phyloP scores from a whole-genome alignment of 2,797 vertebrate species.

The Lepus oiostolus region DNA sequence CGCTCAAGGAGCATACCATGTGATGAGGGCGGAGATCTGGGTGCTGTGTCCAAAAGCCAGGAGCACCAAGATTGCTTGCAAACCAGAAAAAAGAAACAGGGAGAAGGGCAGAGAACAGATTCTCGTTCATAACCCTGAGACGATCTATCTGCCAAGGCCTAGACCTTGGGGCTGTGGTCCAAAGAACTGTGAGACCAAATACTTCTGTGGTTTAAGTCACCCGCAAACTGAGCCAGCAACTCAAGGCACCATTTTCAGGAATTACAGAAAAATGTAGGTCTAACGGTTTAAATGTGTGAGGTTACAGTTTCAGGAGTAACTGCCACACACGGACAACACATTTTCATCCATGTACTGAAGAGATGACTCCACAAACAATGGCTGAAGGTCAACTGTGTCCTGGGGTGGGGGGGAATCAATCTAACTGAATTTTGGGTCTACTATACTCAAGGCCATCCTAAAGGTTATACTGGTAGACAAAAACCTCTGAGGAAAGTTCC shows the following conservation, averaged over 20 bases:
- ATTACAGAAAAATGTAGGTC: neutral
- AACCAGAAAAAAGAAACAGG: neutral
- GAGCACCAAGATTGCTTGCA: neutral
- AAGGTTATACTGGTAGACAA: neutral
- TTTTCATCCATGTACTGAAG: neutral
- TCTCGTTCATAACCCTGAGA: neutral
- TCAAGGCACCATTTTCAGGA: neutral
- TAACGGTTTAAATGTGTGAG: neutral
- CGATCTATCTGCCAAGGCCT: neutral
- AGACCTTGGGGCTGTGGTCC: neutral
- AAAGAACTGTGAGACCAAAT: neutral
- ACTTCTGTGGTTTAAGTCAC: neutral
- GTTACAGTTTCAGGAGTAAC: neutral
- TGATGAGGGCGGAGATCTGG: neutral
- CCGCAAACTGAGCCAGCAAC: neutral
- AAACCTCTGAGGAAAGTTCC: neutral
- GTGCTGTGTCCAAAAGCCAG: neutral
- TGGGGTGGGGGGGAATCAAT: neutral
- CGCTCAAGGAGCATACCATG: neutral
- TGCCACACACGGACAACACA: neutral
- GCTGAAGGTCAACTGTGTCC: neutral
- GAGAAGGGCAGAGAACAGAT: neutral
- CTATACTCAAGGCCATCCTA: neutral
- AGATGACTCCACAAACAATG: neutral
- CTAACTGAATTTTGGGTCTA: neutral